These are phyloP conservation scores for Gallinago undulata DNA, from an alignment of 2,113 vertebrate species.

Conservation along the genomic window DNA sequence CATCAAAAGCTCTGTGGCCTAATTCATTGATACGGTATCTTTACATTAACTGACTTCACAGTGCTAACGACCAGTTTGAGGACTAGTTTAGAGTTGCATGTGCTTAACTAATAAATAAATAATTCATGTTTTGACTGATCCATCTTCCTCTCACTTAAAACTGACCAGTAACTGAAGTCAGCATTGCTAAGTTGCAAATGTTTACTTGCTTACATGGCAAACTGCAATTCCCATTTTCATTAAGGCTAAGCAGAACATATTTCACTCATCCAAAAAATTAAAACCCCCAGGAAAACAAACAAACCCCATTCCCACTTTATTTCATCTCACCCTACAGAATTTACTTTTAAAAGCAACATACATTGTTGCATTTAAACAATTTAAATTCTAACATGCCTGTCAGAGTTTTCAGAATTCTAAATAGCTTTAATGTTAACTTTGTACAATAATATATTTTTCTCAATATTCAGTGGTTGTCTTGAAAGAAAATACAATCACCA, in stretches of 20 bases:
- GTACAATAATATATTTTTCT: neutral
- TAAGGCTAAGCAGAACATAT: neutral
- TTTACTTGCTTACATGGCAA: neutral
- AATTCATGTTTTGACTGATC: neutral
- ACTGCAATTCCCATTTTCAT: neutral
- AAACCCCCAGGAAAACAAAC: neutral
- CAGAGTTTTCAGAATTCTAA: neutral
- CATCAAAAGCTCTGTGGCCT: neutral
- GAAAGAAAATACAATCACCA: neutral
- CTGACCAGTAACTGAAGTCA: neutral
- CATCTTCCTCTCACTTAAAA: neutral
- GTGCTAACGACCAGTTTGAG: neutral
- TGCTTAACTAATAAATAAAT: neutral
- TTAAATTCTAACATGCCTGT: neutral
- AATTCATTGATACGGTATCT: neutral
- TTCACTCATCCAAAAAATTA: neutral
- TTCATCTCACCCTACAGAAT: neutral
- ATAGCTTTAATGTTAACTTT: neutral
- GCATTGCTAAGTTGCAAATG: neutral
- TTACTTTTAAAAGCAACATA: neutral
- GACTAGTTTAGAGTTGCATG: neutral
- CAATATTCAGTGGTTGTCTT: neutral
- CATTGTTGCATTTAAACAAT: no score
- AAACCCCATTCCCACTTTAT: neutral
- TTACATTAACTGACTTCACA: neutral